Evolutionary conservation across 1,140 invertebrate genomes (phyloP).

Genomic region (Holotrichia oblita): DNA sequence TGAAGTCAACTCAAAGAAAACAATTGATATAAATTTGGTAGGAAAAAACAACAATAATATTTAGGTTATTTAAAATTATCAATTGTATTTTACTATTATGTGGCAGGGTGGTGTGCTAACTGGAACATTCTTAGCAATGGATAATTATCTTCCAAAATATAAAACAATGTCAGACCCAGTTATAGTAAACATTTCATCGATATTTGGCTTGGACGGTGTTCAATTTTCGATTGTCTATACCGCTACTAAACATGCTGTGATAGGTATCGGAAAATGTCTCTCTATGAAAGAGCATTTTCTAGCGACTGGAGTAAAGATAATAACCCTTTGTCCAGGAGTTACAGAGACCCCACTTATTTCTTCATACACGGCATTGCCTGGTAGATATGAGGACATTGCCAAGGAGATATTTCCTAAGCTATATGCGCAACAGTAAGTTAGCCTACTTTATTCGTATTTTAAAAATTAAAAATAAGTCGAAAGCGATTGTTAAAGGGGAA

Average conservation of each 20-base stretch:
- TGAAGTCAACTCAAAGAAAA: conserved; percentile 49
- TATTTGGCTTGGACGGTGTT: neutral
- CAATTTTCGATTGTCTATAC: neutral
- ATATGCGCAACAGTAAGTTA: neutral
- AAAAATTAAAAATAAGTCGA: too few species aligned
- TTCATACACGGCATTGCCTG: neutral
- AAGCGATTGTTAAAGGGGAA: too few species aligned
- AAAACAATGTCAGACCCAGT: neutral
- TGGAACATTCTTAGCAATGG: neutral
- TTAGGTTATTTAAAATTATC: neutral
- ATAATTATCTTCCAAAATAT: conserved; percentile 35
- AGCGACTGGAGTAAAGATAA: neutral
- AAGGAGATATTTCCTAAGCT: neutral
- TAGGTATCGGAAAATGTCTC: conserved; percentile 18
- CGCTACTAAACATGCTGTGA: conserved; percentile 10
- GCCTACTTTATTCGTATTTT: neutral
- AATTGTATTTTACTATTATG: neutral
- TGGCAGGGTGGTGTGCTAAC: neutral
- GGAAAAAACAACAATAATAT: neutral
- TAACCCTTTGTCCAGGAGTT: neutral
- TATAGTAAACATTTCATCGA: conserved; percentile 17
- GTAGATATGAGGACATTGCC: neutral
- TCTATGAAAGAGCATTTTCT: neutral
- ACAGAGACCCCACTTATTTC: neutral
- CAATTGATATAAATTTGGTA: conserved; percentile 56